These are phyloP conservation scores for Tiphia femorata DNA, from an alignment of 2,888 invertebrate species.

Conservation along the genomic window DNA sequence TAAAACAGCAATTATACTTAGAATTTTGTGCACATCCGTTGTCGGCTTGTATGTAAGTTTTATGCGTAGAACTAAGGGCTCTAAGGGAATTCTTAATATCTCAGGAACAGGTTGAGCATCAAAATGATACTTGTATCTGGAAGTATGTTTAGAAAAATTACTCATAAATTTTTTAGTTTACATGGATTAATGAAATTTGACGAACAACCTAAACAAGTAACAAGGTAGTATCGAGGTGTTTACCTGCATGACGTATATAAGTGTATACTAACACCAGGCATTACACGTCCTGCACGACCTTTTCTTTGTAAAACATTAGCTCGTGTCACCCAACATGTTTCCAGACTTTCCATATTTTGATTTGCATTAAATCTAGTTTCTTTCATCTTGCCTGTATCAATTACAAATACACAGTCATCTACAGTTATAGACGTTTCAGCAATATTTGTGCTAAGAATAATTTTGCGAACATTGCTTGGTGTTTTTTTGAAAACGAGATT, in stretches of 20 bases:
- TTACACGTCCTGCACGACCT: slow-evolving; percentile 92
- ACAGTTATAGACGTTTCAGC: slow-evolving; percentile 97
- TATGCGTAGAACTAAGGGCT: slow-evolving; percentile 82
- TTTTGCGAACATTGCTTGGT: slow-evolving; percentile 82
- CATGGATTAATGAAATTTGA: no score
- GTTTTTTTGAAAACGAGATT: slow-evolving; percentile 80
- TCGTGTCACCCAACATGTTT: slow-evolving; percentile 89
- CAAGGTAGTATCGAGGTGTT: no score
- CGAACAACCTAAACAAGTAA: no score
- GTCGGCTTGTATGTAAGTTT: slow-evolving; percentile 74
- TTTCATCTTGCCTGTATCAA: slow-evolving; percentile 94
- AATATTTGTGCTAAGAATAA: slow-evolving; percentile 90
- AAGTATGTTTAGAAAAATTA: slow-evolving; percentile 17
- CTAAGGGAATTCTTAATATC: slow-evolving; percentile 89
- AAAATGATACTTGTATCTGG: slow-evolving; percentile 75
- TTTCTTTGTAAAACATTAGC: slow-evolving; percentile 92
- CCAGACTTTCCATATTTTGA: slow-evolving; percentile 89
- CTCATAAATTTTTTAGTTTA: slow-evolving; percentile 10
- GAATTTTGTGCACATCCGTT: slow-evolving; percentile 71
- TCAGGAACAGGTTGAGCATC: slow-evolving; percentile 86
- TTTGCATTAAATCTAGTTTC: slow-evolving; percentile 86
- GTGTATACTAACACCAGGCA: slow-evolving; percentile 89
- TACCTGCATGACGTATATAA: slow-evolving; percentile 81
- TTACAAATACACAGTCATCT: slow-evolving; percentile 94
- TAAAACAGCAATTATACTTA: no score